These are phyloP conservation scores for Cheilosia grossa DNA, from an alignment of 2,888 invertebrate species.

Conservation along the genomic window DNA sequence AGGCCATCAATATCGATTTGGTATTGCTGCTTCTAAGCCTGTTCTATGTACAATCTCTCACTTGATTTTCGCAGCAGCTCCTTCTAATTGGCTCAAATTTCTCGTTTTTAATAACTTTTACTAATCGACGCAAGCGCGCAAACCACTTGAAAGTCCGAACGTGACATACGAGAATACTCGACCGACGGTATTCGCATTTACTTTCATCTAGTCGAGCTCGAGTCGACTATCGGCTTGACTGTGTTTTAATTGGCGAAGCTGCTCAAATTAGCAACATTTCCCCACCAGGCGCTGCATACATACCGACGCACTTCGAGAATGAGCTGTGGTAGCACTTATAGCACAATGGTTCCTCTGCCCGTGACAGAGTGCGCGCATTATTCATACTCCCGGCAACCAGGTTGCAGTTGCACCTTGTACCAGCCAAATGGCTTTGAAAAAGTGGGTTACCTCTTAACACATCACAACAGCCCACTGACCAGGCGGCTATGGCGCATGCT, in stretches of 20 bases:
- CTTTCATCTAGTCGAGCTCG: constrained; percentile 52
- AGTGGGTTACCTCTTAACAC: constrained; percentile 77
- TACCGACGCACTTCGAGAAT: constrained; percentile 5
- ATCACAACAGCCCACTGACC: constrained; percentile 7
- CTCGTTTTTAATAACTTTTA: constrained; percentile 59
- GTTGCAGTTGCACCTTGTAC: not conserved
- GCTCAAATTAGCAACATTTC: constrained; percentile 18
- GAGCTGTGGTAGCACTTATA: no score
- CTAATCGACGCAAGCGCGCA: constrained; percentile 41
- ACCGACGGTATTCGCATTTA: constrained; percentile 47
- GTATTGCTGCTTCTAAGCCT: constrained; percentile 40
- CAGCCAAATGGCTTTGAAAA: constrained; percentile 47
- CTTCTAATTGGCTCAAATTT: constrained; percentile 43
- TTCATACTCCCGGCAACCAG: constrained; percentile 5
- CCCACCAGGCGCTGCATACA: not conserved
- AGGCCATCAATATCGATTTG: constrained; percentile 15
- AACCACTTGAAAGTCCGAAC: constrained; percentile 38
- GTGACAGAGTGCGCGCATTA: not conserved
- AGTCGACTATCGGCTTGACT: constrained; percentile 8
- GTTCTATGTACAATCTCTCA: constrained; percentile 49
- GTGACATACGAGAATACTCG: constrained; percentile 20
- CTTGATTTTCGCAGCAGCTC: constrained; percentile 34
- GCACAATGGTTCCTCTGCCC: no score
- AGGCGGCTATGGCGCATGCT: not conserved
- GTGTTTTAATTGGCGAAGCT: constrained; percentile 37